Evolutionary conservation across 2,113 vertebrate genomes (phyloP).

Genomic region (Columba livia): DNA sequence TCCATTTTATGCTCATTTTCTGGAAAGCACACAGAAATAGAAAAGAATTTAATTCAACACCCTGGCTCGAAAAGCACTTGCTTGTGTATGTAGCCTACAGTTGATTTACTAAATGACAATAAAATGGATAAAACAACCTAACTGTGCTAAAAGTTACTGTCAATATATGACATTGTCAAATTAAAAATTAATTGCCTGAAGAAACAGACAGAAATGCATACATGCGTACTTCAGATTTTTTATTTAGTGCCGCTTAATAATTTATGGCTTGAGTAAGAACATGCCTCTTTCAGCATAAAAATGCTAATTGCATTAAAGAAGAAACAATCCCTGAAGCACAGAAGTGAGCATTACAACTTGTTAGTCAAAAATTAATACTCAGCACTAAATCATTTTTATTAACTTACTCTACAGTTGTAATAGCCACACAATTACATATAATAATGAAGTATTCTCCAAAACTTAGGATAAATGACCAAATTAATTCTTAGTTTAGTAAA

Average conservation of each 20-base stretch:
- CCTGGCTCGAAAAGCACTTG: neutral
- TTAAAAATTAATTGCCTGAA: constrained; percentile 63
- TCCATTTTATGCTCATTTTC: constrained; percentile 44
- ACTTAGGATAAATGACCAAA: neutral
- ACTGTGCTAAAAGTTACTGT: constrained; percentile 15
- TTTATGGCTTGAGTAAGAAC: constrained; percentile 39
- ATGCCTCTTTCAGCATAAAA: constrained; percentile 58
- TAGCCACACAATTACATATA: neutral
- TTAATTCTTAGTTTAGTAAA: neutral
- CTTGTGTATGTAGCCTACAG: neutral
- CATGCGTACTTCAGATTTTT: neutral
- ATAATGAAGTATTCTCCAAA: neutral
- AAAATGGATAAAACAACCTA: constrained; percentile 8
- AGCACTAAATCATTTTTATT: constrained; percentile 45
- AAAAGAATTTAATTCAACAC: constrained; percentile 16
- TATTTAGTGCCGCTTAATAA: constrained; percentile 43
- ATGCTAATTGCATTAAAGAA: constrained; percentile 48
- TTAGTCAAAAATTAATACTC: constrained; percentile 47
- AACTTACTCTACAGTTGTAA: constrained; percentile 25
- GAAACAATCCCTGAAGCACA: constrained; percentile 32
- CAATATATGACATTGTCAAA: constrained; percentile 40
- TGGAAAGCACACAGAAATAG: constrained; percentile 31
- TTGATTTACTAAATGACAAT: constrained; percentile 12
- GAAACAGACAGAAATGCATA: constrained; percentile 25
- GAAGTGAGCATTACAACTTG: neutral